A percentile compares a stretch with the other conserved stretches of the same genome.
phyloP scores from a whole-genome alignment of 2,113 vertebrate genomes.

The Chinchilla lanigera region DNA sequence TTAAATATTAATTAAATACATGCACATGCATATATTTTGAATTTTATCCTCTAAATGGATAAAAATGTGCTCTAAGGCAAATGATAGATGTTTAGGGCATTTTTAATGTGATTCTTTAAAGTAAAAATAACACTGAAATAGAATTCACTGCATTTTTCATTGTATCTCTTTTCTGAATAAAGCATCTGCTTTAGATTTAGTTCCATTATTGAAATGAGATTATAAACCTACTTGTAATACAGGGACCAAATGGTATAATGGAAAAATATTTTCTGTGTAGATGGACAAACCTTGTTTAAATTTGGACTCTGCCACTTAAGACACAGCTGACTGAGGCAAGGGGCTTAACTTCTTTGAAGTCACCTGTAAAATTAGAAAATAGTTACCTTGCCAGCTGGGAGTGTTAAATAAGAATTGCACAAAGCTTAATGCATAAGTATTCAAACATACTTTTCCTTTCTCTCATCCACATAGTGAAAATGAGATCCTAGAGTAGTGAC shows the following conservation, averaged over 20 bases:
- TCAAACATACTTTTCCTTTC: conserved; percentile 20
- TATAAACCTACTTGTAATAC: conserved; percentile 41
- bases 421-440: neutral
- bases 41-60: conserved; percentile 61
- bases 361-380: conserved; percentile 13
- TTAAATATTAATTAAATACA: conserved; percentile 67
- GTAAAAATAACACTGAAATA: conserved; percentile 37
- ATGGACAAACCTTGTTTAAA: conserved; percentile 4
- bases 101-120: conserved; percentile 20
- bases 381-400: neutral
- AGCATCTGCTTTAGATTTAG: conserved; percentile 65
- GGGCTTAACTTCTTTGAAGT: conserved; percentile 6
- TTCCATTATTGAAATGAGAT: conserved; percentile 56
- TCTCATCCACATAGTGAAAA: conserved; percentile 35
- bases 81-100: neutral
- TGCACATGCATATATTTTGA: conserved; percentile 41
- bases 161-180: conserved; percentile 46
- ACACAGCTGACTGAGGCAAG: neutral
- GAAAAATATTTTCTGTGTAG: conserved; percentile 44
- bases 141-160: conserved; percentile 32
- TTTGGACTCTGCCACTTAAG: conserved; percentile 26
- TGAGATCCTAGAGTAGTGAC: neutral
- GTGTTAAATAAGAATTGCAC: conserved; percentile 27
- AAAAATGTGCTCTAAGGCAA: conserved; percentile 49
- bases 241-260: neutral